Percentiles rank a stretch among this genome's conserved stretches.
Conservation (phyloP, 1,140 invertebrate genomes). For the Marisa cornuarietis region DNA sequence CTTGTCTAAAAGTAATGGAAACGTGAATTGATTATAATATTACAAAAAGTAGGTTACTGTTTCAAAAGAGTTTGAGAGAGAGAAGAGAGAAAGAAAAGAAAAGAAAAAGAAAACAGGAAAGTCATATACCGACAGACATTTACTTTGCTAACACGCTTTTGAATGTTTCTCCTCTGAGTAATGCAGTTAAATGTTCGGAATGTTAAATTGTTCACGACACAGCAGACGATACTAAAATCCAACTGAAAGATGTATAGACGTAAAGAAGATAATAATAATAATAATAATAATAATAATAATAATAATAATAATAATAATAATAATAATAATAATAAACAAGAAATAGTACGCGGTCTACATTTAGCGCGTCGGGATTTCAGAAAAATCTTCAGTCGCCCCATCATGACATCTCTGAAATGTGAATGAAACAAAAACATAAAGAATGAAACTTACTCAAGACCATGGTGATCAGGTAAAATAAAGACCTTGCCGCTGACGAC, state of each 20-base stretch:
- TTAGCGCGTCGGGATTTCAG: too few relatives aligned
- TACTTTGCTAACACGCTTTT: slow-evolving; percentile 11
- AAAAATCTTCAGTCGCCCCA: too few relatives aligned
- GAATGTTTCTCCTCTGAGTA: slow-evolving; percentile 12
- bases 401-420: too few relatives aligned
- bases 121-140: neutral
- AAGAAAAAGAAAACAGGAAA: neutral
- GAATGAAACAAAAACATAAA: too few relatives aligned
- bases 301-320: neutral
- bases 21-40: too few relatives aligned
- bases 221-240: neutral
- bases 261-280: slow-evolving; percentile 10
- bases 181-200: slow-evolving; percentile 6
- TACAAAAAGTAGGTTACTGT: neutral
- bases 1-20: too few relatives aligned
- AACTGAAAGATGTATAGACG: neutral
- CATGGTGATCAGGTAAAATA: too few relatives aligned
- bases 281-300: neutral
- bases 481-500: too few relatives aligned
- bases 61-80: neutral
- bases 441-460: too few relatives aligned
- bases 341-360: too few relatives aligned
- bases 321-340: neutral
- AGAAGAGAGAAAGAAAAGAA: slow-evolving; percentile 17
- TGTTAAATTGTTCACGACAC: slow-evolving; percentile 12